phyloP scores from a whole-genome alignment of 2,113 vertebrate genomes.

The Stegostoma tigrinum region DNA sequence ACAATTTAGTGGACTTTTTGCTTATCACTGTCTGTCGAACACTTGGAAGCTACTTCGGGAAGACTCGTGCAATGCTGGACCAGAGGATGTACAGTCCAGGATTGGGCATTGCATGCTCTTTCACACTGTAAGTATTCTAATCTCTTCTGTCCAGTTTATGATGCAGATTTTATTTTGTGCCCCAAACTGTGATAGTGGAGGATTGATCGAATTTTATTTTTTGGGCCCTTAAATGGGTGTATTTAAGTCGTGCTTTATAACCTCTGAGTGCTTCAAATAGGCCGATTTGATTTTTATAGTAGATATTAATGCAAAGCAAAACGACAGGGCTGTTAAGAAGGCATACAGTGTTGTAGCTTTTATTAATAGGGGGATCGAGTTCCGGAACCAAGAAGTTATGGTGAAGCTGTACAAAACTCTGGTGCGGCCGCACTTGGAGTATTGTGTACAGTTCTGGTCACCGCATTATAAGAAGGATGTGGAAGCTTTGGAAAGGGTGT shows the following conservation, averaged over 20 bases:
- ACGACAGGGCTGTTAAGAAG: no score
- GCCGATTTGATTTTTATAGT: not conserved
- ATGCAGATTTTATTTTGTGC: not conserved
- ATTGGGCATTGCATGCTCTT: slow-evolving; percentile 99
- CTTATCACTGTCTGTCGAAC: slow-evolving; percentile 80
- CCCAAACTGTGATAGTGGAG: no score
- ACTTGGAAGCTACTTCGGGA: slow-evolving; percentile 89
- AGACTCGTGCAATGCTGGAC: slow-evolving; percentile 94
- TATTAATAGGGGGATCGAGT: no score
- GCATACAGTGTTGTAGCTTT: no score
- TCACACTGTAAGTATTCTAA: slow-evolving; percentile 67
- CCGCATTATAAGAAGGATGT: no score
- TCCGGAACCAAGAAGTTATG: no score
- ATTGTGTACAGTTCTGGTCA: no score
- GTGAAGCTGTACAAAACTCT: no score
- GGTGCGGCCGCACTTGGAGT: no score
- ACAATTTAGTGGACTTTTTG: slow-evolving; percentile 93
- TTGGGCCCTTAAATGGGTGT: not conserved
- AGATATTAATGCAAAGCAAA: not conserved
- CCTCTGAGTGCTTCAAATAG: not conserved
- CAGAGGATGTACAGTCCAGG: slow-evolving; percentile 92
- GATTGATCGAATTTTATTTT: no score
- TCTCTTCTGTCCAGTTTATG: not conserved
- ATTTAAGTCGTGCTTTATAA: not conserved
- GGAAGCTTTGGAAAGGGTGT: no score